Base-by-base conservation (phyloP, 2,797 vertebrate species). In the Micrastur ruficollis region DNA sequence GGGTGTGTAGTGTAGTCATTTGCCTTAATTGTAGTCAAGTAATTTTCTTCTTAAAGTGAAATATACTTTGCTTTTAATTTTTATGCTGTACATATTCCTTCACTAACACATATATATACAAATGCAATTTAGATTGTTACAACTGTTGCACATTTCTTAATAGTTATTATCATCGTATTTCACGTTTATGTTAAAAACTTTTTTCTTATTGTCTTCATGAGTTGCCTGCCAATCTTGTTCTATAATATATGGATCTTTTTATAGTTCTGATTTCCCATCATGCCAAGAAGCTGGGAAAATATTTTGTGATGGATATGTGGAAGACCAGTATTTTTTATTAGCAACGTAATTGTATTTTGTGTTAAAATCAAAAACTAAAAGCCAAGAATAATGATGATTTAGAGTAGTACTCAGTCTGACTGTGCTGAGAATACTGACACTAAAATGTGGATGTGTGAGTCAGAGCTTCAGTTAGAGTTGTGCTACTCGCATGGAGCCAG, bases 11-110 rank as follows among this genome's bases (percentile, higher is more conserved):
- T 32, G 31, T 80, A 91, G 84, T 89, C 89, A 70, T 95, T 96
- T 90, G 72, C 72, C 81, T 73, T 93, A 93, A 92, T 92, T 97
- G 38, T 27, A 92, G 90, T 67, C 71, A 89, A 89, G 56, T 90
- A 32, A 49, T 91, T 94, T 92, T 81, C 80, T 90, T 90, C 85
- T 91, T 52, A 21, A 63, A 89, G 66, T 70, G 81, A 91, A 82
- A 87, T 87, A 53, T 22, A 86, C 46, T 93, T 63, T 91, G 46
- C 31, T 65, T 82, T 68, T 86, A 81, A 32, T 94, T 94, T 95
- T 86, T 85, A 63, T 76, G 17, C 42, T 75, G 18, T 68, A 59
- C 53, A 56, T 26, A 49, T 73, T 94, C 78, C 40, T 70, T 92
- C 72, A 55, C 79, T 81, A 75, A 44, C 7, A 14, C 25, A 2